These are phyloP conservation scores for Morphnarchus princeps DNA, from an alignment of 2,113 vertebrate species.

Conservation along the genomic window DNA sequence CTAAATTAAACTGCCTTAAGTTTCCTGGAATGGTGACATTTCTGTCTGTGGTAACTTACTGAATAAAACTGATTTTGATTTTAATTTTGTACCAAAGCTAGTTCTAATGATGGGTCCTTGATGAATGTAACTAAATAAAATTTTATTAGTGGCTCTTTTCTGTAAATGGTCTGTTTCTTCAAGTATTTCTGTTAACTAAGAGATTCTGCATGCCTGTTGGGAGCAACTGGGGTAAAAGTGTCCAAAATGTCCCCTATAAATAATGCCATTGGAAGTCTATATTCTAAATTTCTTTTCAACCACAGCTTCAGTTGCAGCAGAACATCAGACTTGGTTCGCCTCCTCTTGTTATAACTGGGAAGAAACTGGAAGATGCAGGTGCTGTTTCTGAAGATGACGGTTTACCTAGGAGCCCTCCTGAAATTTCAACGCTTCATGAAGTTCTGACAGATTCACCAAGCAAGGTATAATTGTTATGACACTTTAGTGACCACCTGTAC, in stretches of 20 bases:
- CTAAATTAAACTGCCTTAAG: neutral
- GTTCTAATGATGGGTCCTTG: neutral
- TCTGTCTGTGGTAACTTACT: neutral
- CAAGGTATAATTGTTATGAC: conserved; percentile 38
- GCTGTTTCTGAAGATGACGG: conserved; percentile 78
- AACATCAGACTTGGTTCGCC: conserved; percentile 78
- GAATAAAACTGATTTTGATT: neutral
- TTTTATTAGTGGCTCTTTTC: neutral
- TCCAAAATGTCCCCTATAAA: neutral
- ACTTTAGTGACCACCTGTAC: neutral
- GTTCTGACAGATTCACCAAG: conserved; percentile 35
- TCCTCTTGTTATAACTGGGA: conserved; percentile 68
- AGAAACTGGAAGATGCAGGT: conserved; percentile 72
- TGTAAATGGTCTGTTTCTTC: neutral
- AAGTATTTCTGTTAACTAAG: neutral
- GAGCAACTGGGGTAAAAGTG: neutral
- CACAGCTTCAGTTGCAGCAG: conserved; percentile 74
- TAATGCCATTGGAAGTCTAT: neutral
- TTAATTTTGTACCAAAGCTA: neutral
- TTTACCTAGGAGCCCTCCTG: conserved; percentile 76
- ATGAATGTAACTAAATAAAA: neutral
- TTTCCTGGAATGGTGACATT: neutral
- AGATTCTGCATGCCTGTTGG: neutral
- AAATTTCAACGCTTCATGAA: conserved; percentile 68
- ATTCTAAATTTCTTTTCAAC: neutral